phyloP scores from a whole-genome alignment of 2,113 vertebrate genomes.

The Upupa epops region DNA sequence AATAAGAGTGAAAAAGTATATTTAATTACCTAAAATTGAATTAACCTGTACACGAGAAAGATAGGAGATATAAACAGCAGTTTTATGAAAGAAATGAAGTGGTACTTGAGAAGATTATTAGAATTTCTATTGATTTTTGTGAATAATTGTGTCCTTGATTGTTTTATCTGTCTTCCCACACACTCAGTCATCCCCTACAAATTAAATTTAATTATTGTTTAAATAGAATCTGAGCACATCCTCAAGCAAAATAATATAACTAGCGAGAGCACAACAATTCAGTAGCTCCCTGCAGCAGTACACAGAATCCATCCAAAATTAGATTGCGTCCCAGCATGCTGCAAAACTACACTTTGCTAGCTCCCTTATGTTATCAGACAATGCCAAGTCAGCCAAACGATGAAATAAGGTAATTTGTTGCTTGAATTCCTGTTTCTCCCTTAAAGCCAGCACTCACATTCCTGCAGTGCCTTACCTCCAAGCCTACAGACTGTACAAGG shows the following conservation, averaged over 20 bases:
- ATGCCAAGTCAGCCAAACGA: neutral
- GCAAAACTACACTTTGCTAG: neutral
- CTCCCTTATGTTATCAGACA: neutral
- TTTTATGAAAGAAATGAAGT: conserved; percentile 5
- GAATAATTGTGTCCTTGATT: conserved; percentile 24
- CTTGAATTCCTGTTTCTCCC: neutral
- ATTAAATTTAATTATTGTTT: conserved; percentile 47
- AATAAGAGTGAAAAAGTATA: conserved; percentile 11
- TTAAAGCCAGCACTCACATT: neutral
- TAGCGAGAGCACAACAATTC: neutral
- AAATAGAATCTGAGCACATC: conserved; percentile 6
- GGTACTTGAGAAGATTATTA: conserved; percentile 5
- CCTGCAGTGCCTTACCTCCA: neutral
- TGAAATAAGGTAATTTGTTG: neutral
- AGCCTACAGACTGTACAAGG: fast-evolving
- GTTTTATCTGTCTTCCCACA: conserved; percentile 15
- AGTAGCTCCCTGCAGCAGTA: neutral
- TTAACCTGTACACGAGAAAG: neutral
- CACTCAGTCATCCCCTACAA: neutral
- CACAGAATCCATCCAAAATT: neutral
- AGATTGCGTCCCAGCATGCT: neutral
- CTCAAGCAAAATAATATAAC: conserved; percentile 2
- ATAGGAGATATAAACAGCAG: neutral
- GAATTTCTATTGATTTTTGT: conserved; percentile 37
- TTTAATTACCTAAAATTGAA: conserved; percentile 38